Base-by-base conservation (phyloP, 2,888 invertebrate species). In the Polydesmus complanatus region DNA sequence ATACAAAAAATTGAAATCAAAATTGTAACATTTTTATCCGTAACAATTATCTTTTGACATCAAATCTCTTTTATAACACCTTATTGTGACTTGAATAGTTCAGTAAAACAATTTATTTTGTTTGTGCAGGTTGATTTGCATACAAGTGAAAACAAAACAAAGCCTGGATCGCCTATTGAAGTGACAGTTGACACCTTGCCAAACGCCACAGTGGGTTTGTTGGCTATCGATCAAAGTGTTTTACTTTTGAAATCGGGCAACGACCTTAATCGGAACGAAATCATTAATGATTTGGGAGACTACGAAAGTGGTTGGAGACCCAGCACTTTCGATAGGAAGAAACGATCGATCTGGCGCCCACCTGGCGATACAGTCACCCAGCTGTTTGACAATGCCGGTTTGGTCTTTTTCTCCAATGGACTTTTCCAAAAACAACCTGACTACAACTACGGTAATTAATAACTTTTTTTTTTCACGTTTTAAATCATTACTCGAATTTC, bases 341-440 rank as follows among this genome's bases (percentile, higher is more conserved):
- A 27, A 23, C 26, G 54, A 23, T 27, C 52, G 22, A 69, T 73
- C n/a, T 75, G 77, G 62, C 81, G 80, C 71, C 80, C 81, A 5
- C 82, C 82, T 37, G 78, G 80, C 0, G 79, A 80, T 58, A 82
- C 83, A 53, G 78, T 82, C 5, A 76, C 78, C 62, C 79, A 82
- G 68, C 79, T 81, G 62, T 82, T 82, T 69, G 75, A 78, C 67
- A 85, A 85, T 75, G 82, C 85, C 27, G 88, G 88, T 57, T 81
- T 86, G 14, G 80, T 85, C 1, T 78, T 88, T 56, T 70, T 88
- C 61, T 85, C 87, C n/a, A 88, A 88, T 69, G 84, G 83, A 58
- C 77, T 81, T 22, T 61, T 48, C 48, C 54, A 58, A 27, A 61
- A 58, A 61, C 18, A 47, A 3, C 49, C 25, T 22, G n/a, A 25